These are phyloP conservation scores for Lypha dubia DNA, from an alignment of 2,888 invertebrate species.

Conservation along the genomic window DNA sequence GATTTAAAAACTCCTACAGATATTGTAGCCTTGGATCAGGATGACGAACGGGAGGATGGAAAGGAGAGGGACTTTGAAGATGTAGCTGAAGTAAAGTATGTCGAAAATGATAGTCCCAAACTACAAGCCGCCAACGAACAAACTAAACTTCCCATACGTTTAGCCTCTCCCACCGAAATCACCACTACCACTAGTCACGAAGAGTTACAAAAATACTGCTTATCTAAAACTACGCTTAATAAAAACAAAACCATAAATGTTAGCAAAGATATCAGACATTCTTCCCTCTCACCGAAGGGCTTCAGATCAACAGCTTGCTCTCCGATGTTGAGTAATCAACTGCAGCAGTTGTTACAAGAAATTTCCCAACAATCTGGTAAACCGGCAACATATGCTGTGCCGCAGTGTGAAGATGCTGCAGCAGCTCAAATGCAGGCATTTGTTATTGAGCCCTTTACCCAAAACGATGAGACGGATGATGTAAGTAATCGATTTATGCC, in stretches of 20 bases:
- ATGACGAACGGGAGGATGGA: not conserved
- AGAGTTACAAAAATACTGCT: conserved; percentile 54
- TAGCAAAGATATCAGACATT: conserved; percentile 21
- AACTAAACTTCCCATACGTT: conserved; percentile 77
- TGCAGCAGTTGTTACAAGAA: conserved; percentile 76
- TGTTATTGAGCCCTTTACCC: conserved; percentile 87
- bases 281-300: conserved; percentile 28
- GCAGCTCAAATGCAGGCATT: conserved; percentile 94
- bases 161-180: conserved; percentile 64
- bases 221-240: conserved; percentile 56
- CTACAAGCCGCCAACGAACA: conserved; percentile 73
- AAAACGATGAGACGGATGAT: conserved; percentile 47
- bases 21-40: conserved; percentile 14
- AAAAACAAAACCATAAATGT: conserved; percentile 20
- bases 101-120: not conserved
- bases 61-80: conserved; percentile 13
- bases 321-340: conserved; percentile 65
- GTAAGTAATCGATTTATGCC: conserved; percentile 88
- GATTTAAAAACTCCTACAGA: conserved; percentile 43
- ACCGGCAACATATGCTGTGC: conserved; percentile 88
- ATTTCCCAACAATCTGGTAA: conserved; percentile 81
- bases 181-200: conserved; percentile 78
- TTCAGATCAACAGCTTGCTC: conserved; percentile 74
- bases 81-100: not conserved
- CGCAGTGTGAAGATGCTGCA: conserved; percentile 78